A percentile compares a stretch with the other conserved stretches of the same genome.
Conservation (phyloP, 2,797 vertebrate species). For the Parambassis ranga region DNA sequence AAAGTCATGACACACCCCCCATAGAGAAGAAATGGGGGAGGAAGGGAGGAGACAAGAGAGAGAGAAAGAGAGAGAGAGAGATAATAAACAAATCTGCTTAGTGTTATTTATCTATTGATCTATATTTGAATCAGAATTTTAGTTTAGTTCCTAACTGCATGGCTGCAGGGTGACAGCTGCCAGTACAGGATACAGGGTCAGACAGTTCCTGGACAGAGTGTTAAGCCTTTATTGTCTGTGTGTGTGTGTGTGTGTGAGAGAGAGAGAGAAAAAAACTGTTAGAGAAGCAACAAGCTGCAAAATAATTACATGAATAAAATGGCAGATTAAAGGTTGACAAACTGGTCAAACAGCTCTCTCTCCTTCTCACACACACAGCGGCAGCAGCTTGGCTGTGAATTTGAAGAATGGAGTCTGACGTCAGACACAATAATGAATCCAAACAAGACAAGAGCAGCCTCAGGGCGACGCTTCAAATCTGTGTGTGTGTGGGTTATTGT, state of each 20-base stretch:
- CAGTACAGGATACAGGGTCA: constrained; percentile 62
- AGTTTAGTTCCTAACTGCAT: constrained; percentile 3
- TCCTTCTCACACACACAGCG: background rate
- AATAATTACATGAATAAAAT: constrained; percentile 15
- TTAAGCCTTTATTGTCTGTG: constrained; percentile 30
- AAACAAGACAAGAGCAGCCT: constrained; percentile 36
- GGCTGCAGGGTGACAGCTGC: constrained; percentile 68
- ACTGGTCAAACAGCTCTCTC: constrained; percentile 28
- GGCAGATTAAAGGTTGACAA: constrained; percentile 21
- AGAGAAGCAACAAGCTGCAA: background rate
- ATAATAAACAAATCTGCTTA: background rate
- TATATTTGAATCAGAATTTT: background rate
- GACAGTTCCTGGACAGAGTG: constrained; percentile 68
- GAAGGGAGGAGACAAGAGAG: constrained; percentile 4
- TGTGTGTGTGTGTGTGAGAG: background rate
- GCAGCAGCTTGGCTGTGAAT: constrained; percentile 10
- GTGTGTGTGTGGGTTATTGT: background rate
- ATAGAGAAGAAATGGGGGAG: too few species aligned
- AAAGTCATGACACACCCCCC: constrained; percentile 39
- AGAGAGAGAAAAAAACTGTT: background rate
- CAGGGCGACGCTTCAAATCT: constrained; percentile 24
- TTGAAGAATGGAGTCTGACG: constrained; percentile 48
- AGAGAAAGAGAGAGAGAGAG: background rate
- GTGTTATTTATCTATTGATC: background rate
- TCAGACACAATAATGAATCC: constrained; percentile 42